Evolutionary conservation across 1,140 invertebrate species (phyloP).

Genomic region (Ceratosolen solmsi): DNA sequence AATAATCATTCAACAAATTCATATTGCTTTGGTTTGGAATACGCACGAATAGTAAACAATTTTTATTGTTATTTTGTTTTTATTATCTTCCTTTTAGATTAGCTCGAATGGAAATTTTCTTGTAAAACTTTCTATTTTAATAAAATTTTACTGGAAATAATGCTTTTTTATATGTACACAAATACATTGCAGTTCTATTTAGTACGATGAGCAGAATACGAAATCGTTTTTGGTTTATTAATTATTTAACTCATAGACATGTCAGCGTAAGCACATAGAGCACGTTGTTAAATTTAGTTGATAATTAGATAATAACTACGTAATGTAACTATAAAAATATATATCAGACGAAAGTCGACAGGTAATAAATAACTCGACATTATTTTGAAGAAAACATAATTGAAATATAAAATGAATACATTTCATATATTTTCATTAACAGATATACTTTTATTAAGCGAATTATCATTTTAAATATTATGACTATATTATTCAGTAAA

Average conservation of each 20-base stretch:
- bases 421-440: background rate
- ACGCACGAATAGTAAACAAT: conserved; percentile 56
- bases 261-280: conserved; percentile 32
- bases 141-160: conserved; percentile 39
- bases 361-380: conserved; percentile 36
- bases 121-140: conserved; percentile 34
- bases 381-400: conserved; percentile 38
- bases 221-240: conserved; percentile 25
- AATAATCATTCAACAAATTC: conserved; percentile 57
- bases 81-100: conserved; percentile 40
- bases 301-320: conserved; percentile 12
- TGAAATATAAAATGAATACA: conserved; percentile 45
- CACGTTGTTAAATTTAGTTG: conserved; percentile 30
- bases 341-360: conserved; percentile 30
- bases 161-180: conserved; percentile 1
- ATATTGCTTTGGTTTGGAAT: conserved; percentile 65
- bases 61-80: conserved; percentile 47
- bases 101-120: conserved; percentile 16
- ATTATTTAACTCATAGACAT: conserved; percentile 3
- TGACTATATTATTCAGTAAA: conserved; percentile 36
- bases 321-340: conserved; percentile 10
- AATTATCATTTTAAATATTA: conserved; percentile 50
- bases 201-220: conserved; percentile 25
- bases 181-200: background rate
- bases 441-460: conserved; percentile 11